Evolutionary conservation across 1,140 invertebrate species (phyloP), one percentile per base, ranked within the genome.

Genomic region (Ericerus pela): DNA sequence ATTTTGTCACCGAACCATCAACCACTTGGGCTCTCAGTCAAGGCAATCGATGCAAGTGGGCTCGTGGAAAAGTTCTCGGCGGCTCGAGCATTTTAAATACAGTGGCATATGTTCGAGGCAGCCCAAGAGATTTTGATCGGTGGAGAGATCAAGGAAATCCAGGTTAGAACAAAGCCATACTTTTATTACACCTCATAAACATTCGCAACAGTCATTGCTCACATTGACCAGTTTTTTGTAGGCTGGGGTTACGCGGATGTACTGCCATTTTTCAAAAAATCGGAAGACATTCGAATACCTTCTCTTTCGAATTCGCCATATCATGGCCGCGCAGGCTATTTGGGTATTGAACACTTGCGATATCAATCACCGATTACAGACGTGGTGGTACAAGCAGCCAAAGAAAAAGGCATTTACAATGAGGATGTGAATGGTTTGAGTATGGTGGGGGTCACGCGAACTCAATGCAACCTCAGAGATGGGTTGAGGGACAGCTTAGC

Each of bases 221-320:
- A n/a, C n/a, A n/a, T n/a, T n/a, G n/a, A n/a, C n/a, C n/a, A n/a
- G n/a, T n/a, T n/a, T n/a, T n/a, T n/a, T n/a, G n/a, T n/a, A 82
- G 87, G 86, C 0, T 96, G 93, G 93, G 79, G 80, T 16, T 96
- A 88, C 66, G 67, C 78, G 0, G 81, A 90, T 41, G 74, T 92
- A 0, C 63, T 89, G 6, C 84, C 81, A 0, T 93, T 91, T 67
- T 93, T 93, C 63, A 75, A 76, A 27, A 90, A 88, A 66, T 82
- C 80, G 0, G 87, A 91, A 70, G 80, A 82, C 58, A 74, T 73
- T 55, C 66, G 63, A 16, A 79, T 88, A 66, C 71, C 76, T 0
- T 73, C 78, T 24, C 69, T 72, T 30, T 56, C 66, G 4, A 12
- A 14, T 3, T 79, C 78, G 0, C 70, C 70, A 24, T 59, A 61